Percentiles rank a stretch among this genome's conserved stretches.
Evolutionary conservation across 2,113 vertebrate genomes (phyloP).

Genomic region (Furnarius figulus): DNA sequence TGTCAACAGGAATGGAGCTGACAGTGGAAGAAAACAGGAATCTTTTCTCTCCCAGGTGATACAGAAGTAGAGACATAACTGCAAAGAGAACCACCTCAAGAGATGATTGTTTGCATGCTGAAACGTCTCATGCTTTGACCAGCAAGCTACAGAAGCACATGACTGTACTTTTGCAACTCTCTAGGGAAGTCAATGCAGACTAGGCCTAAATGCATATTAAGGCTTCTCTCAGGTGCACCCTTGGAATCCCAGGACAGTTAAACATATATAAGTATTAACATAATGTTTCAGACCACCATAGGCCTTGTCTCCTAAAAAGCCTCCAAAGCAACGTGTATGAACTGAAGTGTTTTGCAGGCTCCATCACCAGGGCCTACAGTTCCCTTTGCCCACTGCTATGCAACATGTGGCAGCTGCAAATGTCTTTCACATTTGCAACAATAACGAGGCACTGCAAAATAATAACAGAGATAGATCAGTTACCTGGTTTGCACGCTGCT

Average conservation of each 20-base stretch:
- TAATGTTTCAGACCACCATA: background rate
- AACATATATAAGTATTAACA: background rate
- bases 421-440: rapidly evolving
- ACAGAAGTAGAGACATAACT: rapidly evolving
- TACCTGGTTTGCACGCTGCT: conserved; percentile 81
- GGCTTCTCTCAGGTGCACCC: background rate
- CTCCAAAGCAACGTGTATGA: background rate
- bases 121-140: background rate
- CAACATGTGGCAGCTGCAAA: rapidly evolving
- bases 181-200: background rate
- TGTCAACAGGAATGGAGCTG: background rate
- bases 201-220: background rate
- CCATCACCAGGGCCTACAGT: background rate
- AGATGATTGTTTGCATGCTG: background rate
- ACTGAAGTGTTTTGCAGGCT: background rate
- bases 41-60: background rate
- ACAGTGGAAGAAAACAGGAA: background rate
- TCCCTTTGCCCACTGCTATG: rapidly evolving
- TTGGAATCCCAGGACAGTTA: background rate
- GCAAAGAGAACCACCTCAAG: background rate
- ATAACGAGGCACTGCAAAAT: background rate
- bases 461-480: background rate
- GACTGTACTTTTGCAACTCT: background rate
- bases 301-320: background rate
- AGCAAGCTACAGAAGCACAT: background rate